A percentile compares a stretch with the other conserved stretches of the same genome.
These are phyloP conservation scores for Suncus etruscus DNA, from an alignment of 2,113 vertebrate genomes.

Conservation along the genomic window DNA sequence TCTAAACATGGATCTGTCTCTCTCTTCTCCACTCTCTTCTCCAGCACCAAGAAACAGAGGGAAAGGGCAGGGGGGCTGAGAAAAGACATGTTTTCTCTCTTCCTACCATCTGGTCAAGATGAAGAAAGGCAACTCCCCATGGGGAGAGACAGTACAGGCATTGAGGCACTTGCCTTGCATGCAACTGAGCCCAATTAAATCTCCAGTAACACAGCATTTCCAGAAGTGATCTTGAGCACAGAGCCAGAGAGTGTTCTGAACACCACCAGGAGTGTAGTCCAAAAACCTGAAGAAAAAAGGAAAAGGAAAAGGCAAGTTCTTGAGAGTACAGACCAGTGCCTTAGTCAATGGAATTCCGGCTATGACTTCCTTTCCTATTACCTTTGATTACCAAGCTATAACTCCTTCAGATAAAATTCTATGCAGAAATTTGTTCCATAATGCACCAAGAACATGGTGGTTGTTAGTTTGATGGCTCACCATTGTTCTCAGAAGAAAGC, in stretches of 20 bases:
- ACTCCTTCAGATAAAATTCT: not conserved
- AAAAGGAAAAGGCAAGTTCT: no score
- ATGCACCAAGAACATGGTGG: not conserved
- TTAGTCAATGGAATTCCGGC: not conserved
- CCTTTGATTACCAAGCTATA: not conserved
- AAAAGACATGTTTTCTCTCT: not conserved
- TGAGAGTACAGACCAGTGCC: not conserved
- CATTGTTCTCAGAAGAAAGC: not conserved
- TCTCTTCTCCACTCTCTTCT: not conserved
- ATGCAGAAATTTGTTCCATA: not conserved
- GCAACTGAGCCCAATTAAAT: no score
- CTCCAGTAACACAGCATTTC: no score
- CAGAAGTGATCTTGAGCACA: no score
- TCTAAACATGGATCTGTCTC: not conserved
- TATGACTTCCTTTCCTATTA: not conserved
- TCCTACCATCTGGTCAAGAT: not conserved
- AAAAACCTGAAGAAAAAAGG: no score
- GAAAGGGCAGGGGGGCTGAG: not conserved
- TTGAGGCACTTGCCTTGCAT: no score
- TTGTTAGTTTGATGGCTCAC: not conserved
- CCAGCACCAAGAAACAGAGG: not conserved
- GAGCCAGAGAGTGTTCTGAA: no score
- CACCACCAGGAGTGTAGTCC: no score
- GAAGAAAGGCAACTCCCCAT: not conserved
- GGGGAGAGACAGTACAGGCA: not conserved